Conservation (phyloP, 2,797 vertebrate species). For the Borostomias antarcticus region DNA sequence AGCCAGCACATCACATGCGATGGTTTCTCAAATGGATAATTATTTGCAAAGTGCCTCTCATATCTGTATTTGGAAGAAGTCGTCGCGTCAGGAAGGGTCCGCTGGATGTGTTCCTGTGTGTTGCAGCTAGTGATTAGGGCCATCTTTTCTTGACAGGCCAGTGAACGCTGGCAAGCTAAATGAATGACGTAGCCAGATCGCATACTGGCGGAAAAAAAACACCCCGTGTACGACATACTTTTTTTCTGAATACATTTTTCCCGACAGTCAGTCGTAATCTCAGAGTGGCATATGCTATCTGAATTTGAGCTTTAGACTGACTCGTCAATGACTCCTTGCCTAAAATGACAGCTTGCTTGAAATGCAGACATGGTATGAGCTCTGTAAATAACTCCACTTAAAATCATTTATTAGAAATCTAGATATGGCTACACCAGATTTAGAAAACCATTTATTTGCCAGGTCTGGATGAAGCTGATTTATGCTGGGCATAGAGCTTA, state of each 20-base stretch:
- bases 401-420: too few species aligned
- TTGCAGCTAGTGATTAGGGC: constrained; percentile 68
- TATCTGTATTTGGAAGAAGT: constrained; percentile 39
- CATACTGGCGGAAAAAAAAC: constrained; percentile 36
- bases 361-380: too few species aligned
- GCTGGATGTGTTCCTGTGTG: constrained; percentile 67
- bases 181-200: constrained; percentile 71
- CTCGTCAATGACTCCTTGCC: too few species aligned
- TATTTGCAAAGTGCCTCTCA: background rate
- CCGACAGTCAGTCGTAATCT: too few species aligned
- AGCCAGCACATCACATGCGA: background rate
- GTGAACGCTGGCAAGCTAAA: constrained; percentile 52
- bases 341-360: too few species aligned
- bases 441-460: too few species aligned
- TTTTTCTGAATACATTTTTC: background rate
- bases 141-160: constrained; percentile 63
- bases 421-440: too few species aligned
- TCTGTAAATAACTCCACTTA: too few species aligned
- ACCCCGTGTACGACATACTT: constrained; percentile 34
- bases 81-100: constrained; percentile 59
- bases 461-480: background rate
- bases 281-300: too few species aligned
- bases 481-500: background rate
- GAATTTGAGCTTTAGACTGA: too few species aligned
- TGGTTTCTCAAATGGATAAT: background rate